phyloP scores from a whole-genome alignment of 2,113 vertebrate genomes.

The Datnioides undecimradiatus region DNA sequence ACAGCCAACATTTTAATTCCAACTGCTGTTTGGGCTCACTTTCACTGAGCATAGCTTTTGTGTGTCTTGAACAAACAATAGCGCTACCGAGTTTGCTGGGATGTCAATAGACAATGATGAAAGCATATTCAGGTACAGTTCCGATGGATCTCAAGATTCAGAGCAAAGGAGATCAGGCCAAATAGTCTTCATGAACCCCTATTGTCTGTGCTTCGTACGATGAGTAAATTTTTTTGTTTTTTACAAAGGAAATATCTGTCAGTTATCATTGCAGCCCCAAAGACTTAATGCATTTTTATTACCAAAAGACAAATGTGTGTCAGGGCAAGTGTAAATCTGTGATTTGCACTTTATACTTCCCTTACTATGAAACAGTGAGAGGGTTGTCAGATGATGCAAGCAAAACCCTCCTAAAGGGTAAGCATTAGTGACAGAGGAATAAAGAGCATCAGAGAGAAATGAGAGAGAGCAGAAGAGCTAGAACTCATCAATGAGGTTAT shows the following conservation, averaged over 20 bases:
- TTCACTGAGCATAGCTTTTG: neutral
- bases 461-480: constrained; percentile 34
- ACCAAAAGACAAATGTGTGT: constrained; percentile 45
- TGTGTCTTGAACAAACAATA: constrained; percentile 10
- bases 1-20: neutral
- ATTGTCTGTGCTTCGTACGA: neutral
- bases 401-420: constrained; percentile 53
- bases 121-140: neutral
- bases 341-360: constrained; percentile 42
- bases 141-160: neutral
- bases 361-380: constrained; percentile 38
- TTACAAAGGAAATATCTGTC: neutral
- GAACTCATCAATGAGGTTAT: constrained; percentile 67
- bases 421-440: constrained; percentile 59
- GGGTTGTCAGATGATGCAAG: constrained; percentile 75
- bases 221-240: constrained; percentile 7
- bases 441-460: constrained; percentile 20
- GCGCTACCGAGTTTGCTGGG: constrained; percentile 1
- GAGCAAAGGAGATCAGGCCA: constrained; percentile 10
- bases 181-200: constrained; percentile 1
- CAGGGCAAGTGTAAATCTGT: constrained; percentile 50
- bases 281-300: neutral
- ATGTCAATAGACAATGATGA: constrained; percentile 31
- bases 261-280: constrained; percentile 1
- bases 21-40: neutral